A percentile compares a stretch with the other conserved stretches of the same genome.
These are phyloP conservation scores for Cactoblastis cactorum DNA, from an alignment of 2,888 invertebrate species.

Conservation along the genomic window DNA sequence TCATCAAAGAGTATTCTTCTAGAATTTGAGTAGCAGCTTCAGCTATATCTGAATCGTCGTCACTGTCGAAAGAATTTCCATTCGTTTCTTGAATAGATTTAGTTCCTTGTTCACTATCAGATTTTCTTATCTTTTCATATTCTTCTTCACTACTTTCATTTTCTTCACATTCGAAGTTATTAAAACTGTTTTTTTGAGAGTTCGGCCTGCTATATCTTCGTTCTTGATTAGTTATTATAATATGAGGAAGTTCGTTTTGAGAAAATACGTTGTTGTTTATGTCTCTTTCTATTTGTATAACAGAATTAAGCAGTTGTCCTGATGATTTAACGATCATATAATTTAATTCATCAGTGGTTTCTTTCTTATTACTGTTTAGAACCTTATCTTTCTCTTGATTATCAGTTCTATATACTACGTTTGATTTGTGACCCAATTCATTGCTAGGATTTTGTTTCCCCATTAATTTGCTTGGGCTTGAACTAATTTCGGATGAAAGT, in stretches of 20 bases:
- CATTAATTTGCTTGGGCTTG: neutral
- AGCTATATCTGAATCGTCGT: constrained; percentile 42
- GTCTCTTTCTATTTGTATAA: constrained; percentile 27
- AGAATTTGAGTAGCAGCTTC: constrained; percentile 61
- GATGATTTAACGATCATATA: constrained; percentile 38
- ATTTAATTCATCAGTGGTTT: constrained; percentile 18
- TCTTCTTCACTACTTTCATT: neutral
- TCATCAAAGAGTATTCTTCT: constrained; percentile 39
- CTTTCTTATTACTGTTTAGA: neutral
- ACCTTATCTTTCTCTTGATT: neutral
- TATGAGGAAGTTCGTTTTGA: constrained; percentile 5
- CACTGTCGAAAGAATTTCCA: constrained; percentile 22
- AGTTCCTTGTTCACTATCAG: neutral
- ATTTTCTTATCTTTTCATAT: neutral
- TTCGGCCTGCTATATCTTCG: neutral
- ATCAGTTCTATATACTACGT: neutral
- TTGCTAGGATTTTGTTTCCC: neutral
- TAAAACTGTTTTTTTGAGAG: neutral
- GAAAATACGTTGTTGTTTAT: constrained; percentile 7
- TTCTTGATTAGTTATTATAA: neutral
- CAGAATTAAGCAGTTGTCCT: constrained; percentile 40
- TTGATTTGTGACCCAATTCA: neutral
- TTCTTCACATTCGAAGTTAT: neutral
- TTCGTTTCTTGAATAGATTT: constrained; percentile 5
- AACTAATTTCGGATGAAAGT: constrained; percentile 14